phyloP scores from a whole-genome alignment of 2,888 invertebrate species.

The Agriotes lineatus region DNA sequence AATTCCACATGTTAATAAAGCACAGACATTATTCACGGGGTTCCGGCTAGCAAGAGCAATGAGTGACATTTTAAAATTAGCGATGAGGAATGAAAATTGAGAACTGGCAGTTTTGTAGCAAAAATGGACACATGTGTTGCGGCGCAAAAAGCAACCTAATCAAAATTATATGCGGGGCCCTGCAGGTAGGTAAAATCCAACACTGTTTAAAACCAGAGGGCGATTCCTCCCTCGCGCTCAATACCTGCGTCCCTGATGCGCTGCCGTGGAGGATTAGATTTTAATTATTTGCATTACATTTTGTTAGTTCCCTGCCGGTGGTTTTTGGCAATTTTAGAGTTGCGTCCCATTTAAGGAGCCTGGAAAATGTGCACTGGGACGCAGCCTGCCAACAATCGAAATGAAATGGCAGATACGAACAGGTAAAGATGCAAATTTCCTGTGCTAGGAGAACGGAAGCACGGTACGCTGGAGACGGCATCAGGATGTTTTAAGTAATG shows the following conservation, averaged over 20 bases:
- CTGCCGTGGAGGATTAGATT: neutral
- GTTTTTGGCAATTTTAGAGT: neutral
- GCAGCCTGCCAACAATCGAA: constrained; percentile 3
- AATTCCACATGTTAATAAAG: neutral
- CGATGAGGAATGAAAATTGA: constrained; percentile 33
- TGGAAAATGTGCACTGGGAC: neutral
- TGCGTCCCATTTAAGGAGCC: neutral
- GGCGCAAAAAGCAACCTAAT: constrained; percentile 27
- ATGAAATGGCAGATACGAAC: constrained; percentile 38
- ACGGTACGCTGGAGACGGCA: constrained; percentile 64
- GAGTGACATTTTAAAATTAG: constrained; percentile 32
- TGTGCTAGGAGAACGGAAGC: constrained; percentile 58
- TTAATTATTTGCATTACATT: neutral
- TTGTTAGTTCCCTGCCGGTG: neutral
- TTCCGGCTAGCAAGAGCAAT: constrained; percentile 4
- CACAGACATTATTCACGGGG: constrained; percentile 6
- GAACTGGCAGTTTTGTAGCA: constrained; percentile 26
- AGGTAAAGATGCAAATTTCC: constrained; percentile 63
- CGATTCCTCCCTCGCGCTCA: neutral
- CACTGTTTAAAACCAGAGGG: constrained; percentile 1
- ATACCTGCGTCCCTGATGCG: neutral
- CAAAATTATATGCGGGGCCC: constrained; percentile 33
- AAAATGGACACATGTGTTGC: constrained; percentile 24
- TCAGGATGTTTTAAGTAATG: constrained; percentile 56
- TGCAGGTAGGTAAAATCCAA: constrained; percentile 21